Conservation (phyloP, 2,797 vertebrate genomes). For the Poecilia velifera region DNA sequence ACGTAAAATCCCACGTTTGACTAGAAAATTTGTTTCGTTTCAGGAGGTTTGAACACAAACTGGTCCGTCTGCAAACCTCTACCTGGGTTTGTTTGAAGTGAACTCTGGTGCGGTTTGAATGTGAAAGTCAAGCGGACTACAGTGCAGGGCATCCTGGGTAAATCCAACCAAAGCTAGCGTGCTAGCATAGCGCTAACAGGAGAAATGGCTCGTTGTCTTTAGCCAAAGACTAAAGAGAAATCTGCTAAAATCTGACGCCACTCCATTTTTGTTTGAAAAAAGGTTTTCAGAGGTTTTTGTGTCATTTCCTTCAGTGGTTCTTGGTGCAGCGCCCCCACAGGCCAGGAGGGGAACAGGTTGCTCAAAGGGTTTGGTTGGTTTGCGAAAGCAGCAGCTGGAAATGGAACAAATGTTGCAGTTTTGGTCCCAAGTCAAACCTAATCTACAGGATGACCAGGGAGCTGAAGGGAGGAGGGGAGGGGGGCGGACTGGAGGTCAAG, state of each 20-base stretch:
- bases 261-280: not conserved
- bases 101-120: not conserved
- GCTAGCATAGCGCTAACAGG: not conserved
- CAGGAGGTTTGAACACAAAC: not conserved
- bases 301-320: not conserved
- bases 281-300: not conserved
- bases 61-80: not conserved
- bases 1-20: no score
- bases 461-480: not conserved
- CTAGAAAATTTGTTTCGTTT: not conserved
- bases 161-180: not conserved
- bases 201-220: not conserved
- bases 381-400: not conserved
- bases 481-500: constrained; percentile 24
- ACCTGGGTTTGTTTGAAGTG: not conserved
- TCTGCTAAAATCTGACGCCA: not conserved
- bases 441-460: not conserved
- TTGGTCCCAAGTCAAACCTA: not conserved
- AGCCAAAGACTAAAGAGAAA: not conserved
- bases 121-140: not conserved
- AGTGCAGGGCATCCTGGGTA: not conserved
- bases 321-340: not conserved
- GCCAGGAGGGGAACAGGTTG: not conserved
- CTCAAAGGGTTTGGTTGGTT: not conserved
- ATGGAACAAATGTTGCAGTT: not conserved